Evolutionary conservation across 1,140 invertebrate species (phyloP), one percentile per base, ranked within the genome.

Genomic region (Bombus consobrinus): DNA sequence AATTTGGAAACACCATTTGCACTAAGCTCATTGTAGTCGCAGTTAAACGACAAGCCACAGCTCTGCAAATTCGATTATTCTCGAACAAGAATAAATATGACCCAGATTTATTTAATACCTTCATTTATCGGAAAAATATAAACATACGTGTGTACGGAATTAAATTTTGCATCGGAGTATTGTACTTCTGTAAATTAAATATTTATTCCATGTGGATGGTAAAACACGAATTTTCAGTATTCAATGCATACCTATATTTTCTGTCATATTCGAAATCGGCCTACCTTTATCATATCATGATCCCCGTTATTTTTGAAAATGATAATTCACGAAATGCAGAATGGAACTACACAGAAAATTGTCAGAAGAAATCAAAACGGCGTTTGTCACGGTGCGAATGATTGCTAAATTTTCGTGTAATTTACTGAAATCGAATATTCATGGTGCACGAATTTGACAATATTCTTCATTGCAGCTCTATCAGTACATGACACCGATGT

Each of bases 371-470:
- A 69, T 34, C 8, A 73, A 41, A 37, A n/a, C 53, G n/a, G 8
- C 10, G 12, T 18, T 66, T n/a, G 12, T 1, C n/a, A 3, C 2
- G n/a, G 22, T 3, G 69, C n/a, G 18, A 68, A 72, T 25, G 41
- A 25, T n/a, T 37, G 32, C 13, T 68, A 37, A 59, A 82, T 75
- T 82, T 83, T 47, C 66, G 43, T n/a, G 18, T 91, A 89, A 93
- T 92, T 92, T 93, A 93, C 78, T 88, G 66, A 88, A 92, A 92
- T 89, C 89, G 92, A 93, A 94, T 93, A 94, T 93, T 93, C 93
- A 94, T 91, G 92, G 87, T 88, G 88, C 89, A 92, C 90, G 92
- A 93, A 94, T 93, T 93, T 92, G 93, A 90, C 92, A 93, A 94
- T 93, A 93, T 93, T 92, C 92, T 92, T 90, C 90, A 88, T 88